Evolutionary conservation across 2,888 invertebrate species (phyloP).

Genomic region (Omphaloscelis lunosa): DNA sequence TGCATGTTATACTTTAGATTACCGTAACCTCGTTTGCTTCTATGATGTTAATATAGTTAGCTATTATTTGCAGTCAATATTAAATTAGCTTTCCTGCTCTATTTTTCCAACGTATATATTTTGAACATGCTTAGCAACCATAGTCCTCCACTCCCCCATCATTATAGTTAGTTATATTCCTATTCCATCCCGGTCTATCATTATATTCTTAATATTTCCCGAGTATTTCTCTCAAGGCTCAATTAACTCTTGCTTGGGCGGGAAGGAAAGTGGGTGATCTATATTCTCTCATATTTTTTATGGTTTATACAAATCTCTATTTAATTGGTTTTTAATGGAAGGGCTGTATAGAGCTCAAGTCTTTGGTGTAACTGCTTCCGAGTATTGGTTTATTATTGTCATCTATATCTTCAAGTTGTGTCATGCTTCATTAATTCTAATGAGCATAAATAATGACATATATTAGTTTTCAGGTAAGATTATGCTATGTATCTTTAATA

Average conservation of each 20-base stretch:
- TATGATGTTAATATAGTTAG: background rate
- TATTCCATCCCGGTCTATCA: background rate
- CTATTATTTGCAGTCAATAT: background rate
- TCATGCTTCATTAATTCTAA: background rate
- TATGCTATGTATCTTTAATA: background rate
- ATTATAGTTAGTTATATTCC: conserved; percentile 17
- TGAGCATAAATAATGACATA: background rate
- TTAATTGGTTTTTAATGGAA: background rate
- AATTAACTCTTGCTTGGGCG: conserved; percentile 11
- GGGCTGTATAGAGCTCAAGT: no score
- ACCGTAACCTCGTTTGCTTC: background rate
- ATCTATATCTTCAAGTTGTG: background rate
- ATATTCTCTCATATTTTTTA: background rate
- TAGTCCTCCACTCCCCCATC: background rate
- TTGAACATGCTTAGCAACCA: no score
- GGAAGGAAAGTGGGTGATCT: conserved; percentile 21
- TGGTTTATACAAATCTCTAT: background rate
- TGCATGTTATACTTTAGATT: background rate
- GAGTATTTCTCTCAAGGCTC: conserved; percentile 1
- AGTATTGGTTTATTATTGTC: no score
- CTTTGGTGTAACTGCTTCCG: background rate
- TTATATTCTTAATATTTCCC: background rate
- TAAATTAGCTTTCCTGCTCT: background rate
- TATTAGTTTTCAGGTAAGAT: background rate
- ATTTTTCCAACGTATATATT: background rate